These are phyloP conservation scores for Elgaria multicarinata DNA, from an alignment of 2,113 vertebrate genomes.

Conservation along the genomic window DNA sequence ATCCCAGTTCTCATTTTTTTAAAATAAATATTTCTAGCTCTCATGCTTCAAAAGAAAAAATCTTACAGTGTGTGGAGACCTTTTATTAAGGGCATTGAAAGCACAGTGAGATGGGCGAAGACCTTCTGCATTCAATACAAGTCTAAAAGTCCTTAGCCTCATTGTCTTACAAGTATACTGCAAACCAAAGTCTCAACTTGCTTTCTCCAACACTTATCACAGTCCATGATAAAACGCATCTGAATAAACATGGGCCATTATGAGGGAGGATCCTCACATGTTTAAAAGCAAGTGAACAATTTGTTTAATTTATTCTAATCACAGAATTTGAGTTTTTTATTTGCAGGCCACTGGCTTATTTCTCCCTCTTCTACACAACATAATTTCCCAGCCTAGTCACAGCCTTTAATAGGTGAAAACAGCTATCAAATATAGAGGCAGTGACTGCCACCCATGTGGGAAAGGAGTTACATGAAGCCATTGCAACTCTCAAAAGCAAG, in stretches of 20 bases:
- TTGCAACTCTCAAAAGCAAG: slow-evolving; percentile 55
- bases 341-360: not conserved
- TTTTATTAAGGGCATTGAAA: not conserved
- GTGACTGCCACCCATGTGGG: slow-evolving; percentile 56
- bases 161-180: not conserved
- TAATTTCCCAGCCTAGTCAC: not conserved
- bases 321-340: not conserved
- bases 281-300: not conserved
- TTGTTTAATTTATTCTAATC: not conserved
- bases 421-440: slow-evolving; percentile 58
- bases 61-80: not conserved
- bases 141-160: not conserved
- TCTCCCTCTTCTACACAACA: not conserved
- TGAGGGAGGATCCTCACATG: not conserved
- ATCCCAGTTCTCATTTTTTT: not conserved
- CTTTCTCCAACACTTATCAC: not conserved
- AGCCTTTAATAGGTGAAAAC: slow-evolving; percentile 46
- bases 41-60: not conserved
- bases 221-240: not conserved
- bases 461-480: slow-evolving; percentile 57
- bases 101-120: not conserved
- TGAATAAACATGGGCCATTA: not conserved
- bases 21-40: not conserved
- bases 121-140: not conserved
- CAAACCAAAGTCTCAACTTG: not conserved